These are phyloP conservation scores for Forbesichthys agassizii DNA, from an alignment of 2,113 vertebrate genomes.

Conservation along the genomic window DNA sequence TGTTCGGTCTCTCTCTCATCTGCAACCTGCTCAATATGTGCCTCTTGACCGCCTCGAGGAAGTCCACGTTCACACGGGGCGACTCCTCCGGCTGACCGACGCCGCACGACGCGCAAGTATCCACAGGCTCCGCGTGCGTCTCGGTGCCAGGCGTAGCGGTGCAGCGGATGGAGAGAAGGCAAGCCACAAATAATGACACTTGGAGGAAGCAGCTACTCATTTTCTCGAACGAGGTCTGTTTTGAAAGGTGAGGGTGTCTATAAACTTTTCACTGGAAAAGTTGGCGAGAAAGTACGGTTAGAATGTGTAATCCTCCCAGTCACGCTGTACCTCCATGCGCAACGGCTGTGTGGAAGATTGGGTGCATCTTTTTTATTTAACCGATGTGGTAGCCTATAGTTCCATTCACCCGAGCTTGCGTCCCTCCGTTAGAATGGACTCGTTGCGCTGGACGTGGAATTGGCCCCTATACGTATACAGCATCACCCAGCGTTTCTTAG, in stretches of 20 bases:
- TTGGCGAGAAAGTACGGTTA: not conserved
- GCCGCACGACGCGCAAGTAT: slow-evolving; percentile 90
- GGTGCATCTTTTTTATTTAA: slow-evolving; percentile 20
- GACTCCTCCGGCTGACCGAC: slow-evolving; percentile 81
- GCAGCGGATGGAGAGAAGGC: slow-evolving; percentile 65
- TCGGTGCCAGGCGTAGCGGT: slow-evolving; percentile 78
- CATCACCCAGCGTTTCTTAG: not conserved
- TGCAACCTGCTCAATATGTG: slow-evolving; percentile 96
- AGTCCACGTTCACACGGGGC: slow-evolving; percentile 82
- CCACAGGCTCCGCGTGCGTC: slow-evolving; percentile 70
- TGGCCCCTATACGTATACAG: slow-evolving; percentile 12
- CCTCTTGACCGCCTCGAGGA: slow-evolving; percentile 94
- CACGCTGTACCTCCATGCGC: slow-evolving; percentile 32
- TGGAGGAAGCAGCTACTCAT: slow-evolving; percentile 68
- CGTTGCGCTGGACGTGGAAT: slow-evolving; percentile 8
- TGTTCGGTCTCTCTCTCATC: slow-evolving; percentile 94
- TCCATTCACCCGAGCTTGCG: slow-evolving; percentile 15
- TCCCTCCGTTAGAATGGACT: not conserved
- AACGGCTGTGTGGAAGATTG: slow-evolving; percentile 24
- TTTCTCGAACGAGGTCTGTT: slow-evolving; percentile 42
- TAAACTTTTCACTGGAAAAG: not conserved
- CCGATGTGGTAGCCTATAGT: not conserved
- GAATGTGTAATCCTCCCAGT: slow-evolving; percentile 16
- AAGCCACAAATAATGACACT: slow-evolving; percentile 65
- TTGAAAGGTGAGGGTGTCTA: slow-evolving; percentile 22